Evolutionary conservation across 1,140 invertebrate genomes (phyloP).

Genomic region (Sipha flava): DNA sequence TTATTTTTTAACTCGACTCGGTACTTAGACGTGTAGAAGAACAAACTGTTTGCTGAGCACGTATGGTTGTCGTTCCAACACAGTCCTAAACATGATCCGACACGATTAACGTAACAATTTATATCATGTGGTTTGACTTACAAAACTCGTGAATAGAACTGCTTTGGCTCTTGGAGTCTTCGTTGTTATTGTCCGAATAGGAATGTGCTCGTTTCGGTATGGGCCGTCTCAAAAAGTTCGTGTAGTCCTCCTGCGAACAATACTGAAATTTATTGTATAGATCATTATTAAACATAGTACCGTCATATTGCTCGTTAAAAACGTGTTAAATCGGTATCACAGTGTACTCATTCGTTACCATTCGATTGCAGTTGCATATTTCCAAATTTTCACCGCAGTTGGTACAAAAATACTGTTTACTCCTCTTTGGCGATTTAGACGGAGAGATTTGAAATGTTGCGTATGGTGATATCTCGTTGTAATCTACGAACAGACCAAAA

Average conservation of each 20-base stretch:
- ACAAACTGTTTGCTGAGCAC: too few relatives aligned
- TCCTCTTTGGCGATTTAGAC: constrained; percentile 23
- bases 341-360: constrained; percentile 26
- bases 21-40: too few relatives aligned
- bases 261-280: background rate
- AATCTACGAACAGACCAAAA: background rate
- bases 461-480: constrained; percentile 11
- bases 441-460: constrained; percentile 28
- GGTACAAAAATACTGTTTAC: constrained; percentile 18
- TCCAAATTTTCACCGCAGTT: constrained; percentile 9
- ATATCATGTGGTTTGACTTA: background rate
- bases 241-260: background rate
- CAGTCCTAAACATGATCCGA: too few relatives aligned
- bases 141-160: constrained; percentile 7
- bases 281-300: too few relatives aligned
- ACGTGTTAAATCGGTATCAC: too few relatives aligned
- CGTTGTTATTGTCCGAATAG: background rate
- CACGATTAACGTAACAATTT: too few relatives aligned
- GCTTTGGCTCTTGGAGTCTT: background rate
- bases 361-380: background rate
- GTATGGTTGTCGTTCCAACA: too few relatives aligned
- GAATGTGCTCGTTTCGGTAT: background rate
- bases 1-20: too few relatives aligned
- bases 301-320: too few relatives aligned
- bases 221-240: background rate